Evolutionary conservation across 92 coral and sea anemone species (phyloP).

Genomic region (Epizoanthus illoricatus): DNA sequence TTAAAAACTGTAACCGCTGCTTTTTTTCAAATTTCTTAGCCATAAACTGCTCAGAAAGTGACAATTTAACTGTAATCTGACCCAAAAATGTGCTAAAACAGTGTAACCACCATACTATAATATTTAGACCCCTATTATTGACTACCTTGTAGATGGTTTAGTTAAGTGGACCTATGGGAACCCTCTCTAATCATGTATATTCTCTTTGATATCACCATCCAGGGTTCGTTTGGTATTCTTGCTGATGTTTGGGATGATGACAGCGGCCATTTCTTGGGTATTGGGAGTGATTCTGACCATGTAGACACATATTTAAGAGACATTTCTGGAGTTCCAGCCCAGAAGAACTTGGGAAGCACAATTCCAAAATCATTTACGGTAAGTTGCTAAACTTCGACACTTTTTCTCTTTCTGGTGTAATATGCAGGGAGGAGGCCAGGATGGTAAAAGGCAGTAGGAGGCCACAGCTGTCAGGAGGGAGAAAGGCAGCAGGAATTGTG

Average conservation of each 20-base stretch:
- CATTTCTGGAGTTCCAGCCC: constrained; percentile 54
- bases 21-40: too few species aligned
- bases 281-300: constrained; percentile 70
- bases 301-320: constrained; percentile 52
- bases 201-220: neutral
- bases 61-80: too few species aligned
- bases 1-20: too few species aligned
- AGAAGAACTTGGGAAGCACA: constrained; percentile 47
- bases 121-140: too few species aligned
- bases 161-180: neutral
- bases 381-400: neutral
- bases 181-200: neutral
- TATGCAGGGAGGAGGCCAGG: neutral
- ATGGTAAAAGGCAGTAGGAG: neutral
- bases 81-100: too few species aligned
- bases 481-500: too few species aligned
- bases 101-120: too few species aligned
- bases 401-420: too few species aligned
- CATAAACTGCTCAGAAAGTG: too few species aligned
- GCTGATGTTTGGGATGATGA: constrained; percentile 85
- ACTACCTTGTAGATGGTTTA: neutral
- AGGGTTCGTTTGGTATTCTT: constrained; percentile 82
- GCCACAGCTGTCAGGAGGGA: neutral
- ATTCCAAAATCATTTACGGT: constrained; percentile 44
- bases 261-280: constrained; percentile 54